Base-by-base conservation (phyloP, 1,140 invertebrate genomes). In the Temnothorax nylanderi region DNA sequence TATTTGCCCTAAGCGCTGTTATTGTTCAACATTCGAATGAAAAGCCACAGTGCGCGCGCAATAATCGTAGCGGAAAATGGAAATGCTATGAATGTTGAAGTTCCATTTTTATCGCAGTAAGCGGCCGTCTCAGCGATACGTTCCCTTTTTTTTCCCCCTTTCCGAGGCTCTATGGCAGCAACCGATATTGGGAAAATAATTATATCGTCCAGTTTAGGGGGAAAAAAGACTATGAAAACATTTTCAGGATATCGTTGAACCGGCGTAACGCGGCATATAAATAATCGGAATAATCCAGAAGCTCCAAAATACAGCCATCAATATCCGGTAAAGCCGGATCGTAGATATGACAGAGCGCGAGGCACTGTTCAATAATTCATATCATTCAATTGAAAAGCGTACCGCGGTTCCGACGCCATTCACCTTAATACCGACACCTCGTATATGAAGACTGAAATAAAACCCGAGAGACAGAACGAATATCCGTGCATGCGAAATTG, bases 341-440 rank as follows among this genome's bases (percentile, higher is more conserved):
- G 54, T 72, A 77, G 86, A 90, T 82, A 90, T 44, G 80, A 84
- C 80, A 84, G 54, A 84, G 80, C 67, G 56, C 54, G 77, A 16
- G 51, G 54, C 54, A 21, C 78, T 75, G 76, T 90, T 91, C 89
- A 90, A 91, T 91, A 91, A 91, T 91, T 91, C 89, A 91, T 91
- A 80, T 90, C 86, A 82, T 88, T 85, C 89, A 84, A 44, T 69
- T 87, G 89, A 78, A 80, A 91, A 88, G 89, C 89, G 80, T 81
- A 88, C 72, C 71, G 47, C 82, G 64, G 65, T 74, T 82, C 47
- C 81, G 51, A 62, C 81, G 87, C 87, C 84, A 76, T 90, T 88
- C 89, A 49, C 74, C 47, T 51, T 82, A 85, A 77, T 77, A 47
- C 84, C 34, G 62, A 62, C 80, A 84, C 69, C n/a, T 18, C 69